Percentiles rank a stretch among this genome's conserved stretches.
phyloP scores from a whole-genome alignment of 2,888 invertebrate genomes.

The Spatulosminthurus flaviceps region DNA sequence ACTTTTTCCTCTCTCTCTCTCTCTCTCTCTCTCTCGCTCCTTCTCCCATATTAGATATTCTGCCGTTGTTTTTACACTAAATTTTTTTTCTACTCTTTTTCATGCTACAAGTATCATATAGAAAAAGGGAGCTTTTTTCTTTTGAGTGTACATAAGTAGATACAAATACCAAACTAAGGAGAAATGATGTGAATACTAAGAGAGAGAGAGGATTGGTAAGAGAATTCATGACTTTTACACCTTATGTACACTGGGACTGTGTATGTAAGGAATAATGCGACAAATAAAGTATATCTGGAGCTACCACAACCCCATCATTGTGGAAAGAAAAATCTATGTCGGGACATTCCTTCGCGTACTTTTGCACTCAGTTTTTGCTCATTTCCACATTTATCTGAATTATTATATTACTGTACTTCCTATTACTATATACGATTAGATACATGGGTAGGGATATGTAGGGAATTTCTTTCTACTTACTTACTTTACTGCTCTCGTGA shows the following conservation, averaged over 20 bases:
- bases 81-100: background rate
- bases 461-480: background rate
- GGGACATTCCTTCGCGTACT: conserved; percentile 1
- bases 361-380: conserved; percentile 2
- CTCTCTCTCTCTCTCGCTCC: conserved; percentile 2
- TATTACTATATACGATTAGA: background rate
- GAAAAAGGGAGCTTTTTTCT: too few species aligned
- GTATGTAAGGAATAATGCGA: too few species aligned
- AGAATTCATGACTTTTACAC: background rate
- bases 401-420: background rate
- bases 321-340: background rate
- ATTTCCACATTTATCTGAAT: background rate
- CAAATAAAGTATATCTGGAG: too few species aligned
- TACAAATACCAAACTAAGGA: background rate
- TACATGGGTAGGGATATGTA: too few species aligned
- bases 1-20: too few species aligned
- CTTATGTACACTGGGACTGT: too few species aligned
- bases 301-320: background rate
- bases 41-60: background rate
- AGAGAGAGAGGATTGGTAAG: too few species aligned
- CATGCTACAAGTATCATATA: background rate
- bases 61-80: conserved; percentile 10
- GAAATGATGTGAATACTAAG: background rate
- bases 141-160: too few species aligned
- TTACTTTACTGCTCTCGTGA: background rate